These are phyloP conservation scores for Listronotus bonariensis DNA, from an alignment of 1,140 invertebrate genomes.

Conservation along the genomic window DNA sequence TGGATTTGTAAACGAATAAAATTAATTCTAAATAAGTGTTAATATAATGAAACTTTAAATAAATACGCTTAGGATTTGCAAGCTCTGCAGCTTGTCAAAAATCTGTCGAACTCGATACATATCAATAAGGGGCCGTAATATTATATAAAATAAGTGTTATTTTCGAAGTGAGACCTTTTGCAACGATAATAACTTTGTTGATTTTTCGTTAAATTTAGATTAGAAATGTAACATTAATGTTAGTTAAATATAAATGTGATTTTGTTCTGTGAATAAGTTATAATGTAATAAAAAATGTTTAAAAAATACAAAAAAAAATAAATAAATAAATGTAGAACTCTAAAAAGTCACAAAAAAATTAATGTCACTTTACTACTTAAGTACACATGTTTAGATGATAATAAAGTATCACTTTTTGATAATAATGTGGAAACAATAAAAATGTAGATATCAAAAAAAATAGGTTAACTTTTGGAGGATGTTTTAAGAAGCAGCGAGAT, in stretches of 20 bases:
- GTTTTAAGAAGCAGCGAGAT: conserved; percentile 1
- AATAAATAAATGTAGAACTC: conserved; percentile 33
- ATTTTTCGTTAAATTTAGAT: conserved; percentile 2
- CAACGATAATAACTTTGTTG: conserved; percentile 12
- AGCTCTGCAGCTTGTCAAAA: conserved; percentile 10
- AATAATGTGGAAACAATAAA: conserved; percentile 35
- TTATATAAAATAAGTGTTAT: conserved; percentile 19
- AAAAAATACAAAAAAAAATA: conserved; percentile 14
- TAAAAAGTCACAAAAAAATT: conserved; percentile 16
- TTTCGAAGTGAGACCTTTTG: conserved; percentile 17
- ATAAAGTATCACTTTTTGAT: conserved; percentile 28
- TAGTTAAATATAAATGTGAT: conserved; percentile 23
- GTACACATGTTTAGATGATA: conserved; percentile 17
- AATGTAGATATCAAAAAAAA: conserved; percentile 17
- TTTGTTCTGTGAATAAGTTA: conserved; percentile 15
- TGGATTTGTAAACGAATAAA: too few relatives aligned
- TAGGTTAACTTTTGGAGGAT: conserved; percentile 20
- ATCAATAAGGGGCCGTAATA: conserved; percentile 33
- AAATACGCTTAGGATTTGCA: conserved; percentile 20
- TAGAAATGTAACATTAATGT: neutral
- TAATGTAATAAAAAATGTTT: conserved; percentile 16
- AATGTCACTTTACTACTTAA: conserved; percentile 18
- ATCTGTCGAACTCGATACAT: conserved; percentile 25
- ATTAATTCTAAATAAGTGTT: too few relatives aligned
- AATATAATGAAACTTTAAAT: neutral